phyloP scores from a whole-genome alignment of 2,797 vertebrate genomes.

The Gallinago solitaria region DNA sequence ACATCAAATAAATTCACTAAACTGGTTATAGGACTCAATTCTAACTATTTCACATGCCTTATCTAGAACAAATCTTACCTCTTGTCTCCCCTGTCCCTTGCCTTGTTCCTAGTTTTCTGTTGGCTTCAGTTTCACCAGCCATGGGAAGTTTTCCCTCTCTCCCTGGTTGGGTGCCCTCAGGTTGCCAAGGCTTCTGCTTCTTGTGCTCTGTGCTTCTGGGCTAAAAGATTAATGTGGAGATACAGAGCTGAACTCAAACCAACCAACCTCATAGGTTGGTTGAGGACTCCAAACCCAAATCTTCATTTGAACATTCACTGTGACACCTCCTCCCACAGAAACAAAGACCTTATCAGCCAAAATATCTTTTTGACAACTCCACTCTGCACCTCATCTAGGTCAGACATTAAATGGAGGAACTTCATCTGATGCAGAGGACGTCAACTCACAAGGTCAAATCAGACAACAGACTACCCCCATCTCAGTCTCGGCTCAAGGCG shows the following conservation, averaged over 20 bases:
- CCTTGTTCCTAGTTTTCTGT: background rate
- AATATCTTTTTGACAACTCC: background rate
- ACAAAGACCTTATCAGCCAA: background rate
- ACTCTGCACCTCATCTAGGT: background rate
- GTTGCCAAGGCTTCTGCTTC: background rate
- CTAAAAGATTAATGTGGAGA: background rate
- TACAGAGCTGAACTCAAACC: background rate
- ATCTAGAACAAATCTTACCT: background rate
- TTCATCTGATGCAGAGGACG: background rate
- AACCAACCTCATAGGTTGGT: fast-evolving
- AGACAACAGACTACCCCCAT: background rate
- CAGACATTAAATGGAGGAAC: background rate
- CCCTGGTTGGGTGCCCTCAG: background rate
- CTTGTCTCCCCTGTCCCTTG: background rate
- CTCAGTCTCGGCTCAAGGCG: background rate
- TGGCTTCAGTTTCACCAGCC: background rate
- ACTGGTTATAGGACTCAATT: background rate
- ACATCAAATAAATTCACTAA: background rate
- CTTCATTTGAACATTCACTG: background rate
- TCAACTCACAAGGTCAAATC: background rate
- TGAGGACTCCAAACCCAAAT: background rate
- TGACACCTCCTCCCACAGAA: background rate
- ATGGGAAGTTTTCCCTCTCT: background rate
- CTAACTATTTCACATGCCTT: background rate
- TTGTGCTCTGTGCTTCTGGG: background rate